phyloP scores from a whole-genome alignment of 2,113 vertebrate genomes.

The Apodemus speciosus region DNA sequence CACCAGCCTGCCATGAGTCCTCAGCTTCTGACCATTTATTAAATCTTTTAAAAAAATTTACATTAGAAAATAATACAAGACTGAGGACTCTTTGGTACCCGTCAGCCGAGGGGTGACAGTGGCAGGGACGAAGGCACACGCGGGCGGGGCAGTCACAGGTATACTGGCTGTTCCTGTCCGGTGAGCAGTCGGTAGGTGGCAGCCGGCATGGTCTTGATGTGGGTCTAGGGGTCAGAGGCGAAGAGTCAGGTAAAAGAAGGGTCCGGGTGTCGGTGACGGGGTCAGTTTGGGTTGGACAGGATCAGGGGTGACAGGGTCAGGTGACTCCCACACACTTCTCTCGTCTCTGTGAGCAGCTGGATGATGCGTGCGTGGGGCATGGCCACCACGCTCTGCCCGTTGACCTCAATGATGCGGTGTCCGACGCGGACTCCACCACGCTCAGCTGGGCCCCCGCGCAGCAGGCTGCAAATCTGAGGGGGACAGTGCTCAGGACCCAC shows the following conservation, averaged over 20 bases:
- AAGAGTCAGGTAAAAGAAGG: neutral
- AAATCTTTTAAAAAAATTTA: conserved; percentile 47
- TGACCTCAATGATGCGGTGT: conserved; percentile 98
- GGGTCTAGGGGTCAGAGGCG: conserved; percentile 87
- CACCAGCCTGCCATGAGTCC: neutral
- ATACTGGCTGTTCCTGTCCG: conserved; percentile 95
- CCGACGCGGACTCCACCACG: conserved; percentile 95
- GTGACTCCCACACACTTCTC: conserved; percentile 87
- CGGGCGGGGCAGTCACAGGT: conserved; percentile 84
- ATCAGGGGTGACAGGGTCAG: neutral
- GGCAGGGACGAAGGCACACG: conserved; percentile 45
- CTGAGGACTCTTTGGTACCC: neutral
- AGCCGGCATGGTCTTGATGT: conserved; percentile 97
- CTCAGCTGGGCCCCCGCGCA: conserved; percentile 96
- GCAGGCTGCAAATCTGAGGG: conserved; percentile 96
- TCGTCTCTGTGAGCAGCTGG: conserved; percentile 91
- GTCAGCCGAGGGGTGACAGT: neutral
- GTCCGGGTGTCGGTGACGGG: no score
- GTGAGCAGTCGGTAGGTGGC: conserved; percentile 96
- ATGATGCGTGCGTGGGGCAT: conserved; percentile 94
- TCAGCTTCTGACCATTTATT: neutral
- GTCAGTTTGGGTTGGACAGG: neutral
- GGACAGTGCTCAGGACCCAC: neutral
- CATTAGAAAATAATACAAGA: neutral
- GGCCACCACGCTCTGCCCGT: conserved; percentile 96